phyloP scores from a whole-genome alignment of 2,797 vertebrate genomes.

The Loris lydekkerianus region DNA sequence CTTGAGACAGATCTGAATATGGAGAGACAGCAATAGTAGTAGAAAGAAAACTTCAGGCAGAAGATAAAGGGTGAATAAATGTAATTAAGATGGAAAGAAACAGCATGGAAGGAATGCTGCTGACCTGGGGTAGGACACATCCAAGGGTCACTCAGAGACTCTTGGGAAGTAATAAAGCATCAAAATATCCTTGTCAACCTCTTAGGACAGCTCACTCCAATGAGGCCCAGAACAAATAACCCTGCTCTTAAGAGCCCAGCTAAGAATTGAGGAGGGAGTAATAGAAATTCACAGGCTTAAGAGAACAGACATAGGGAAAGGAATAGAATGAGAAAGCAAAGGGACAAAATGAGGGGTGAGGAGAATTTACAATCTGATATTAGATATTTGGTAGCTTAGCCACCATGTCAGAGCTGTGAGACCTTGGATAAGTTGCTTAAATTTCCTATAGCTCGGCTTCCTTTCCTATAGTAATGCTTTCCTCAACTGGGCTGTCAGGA shows the following conservation, averaged over 20 bases:
- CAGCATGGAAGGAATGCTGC: not conserved
- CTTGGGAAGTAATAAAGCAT: not conserved
- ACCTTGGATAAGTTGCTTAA: not conserved
- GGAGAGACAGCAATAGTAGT: not conserved
- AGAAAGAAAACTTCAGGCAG: not conserved
- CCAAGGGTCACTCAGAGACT: not conserved
- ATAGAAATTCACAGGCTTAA: not conserved
- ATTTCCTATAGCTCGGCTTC: not conserved
- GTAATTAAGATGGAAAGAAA: not conserved
- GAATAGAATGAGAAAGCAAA: not conserved
- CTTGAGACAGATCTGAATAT: not conserved
- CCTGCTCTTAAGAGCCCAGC: not conserved
- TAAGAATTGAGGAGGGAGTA: not conserved
- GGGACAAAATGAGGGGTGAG: not conserved
- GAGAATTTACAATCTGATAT: not conserved
- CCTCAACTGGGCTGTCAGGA: not conserved
- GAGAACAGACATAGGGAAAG: not conserved
- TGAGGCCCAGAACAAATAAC: not conserved
- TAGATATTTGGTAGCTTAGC: not conserved
- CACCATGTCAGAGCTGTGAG: not conserved
- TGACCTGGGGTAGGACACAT: not conserved
- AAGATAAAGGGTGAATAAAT: not conserved
- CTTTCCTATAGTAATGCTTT: not conserved
- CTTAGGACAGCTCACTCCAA: not conserved
- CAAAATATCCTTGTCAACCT: not conserved